A percentile compares a stretch with the other conserved stretches of the same genome.
phyloP scores from a whole-genome alignment of 2,888 invertebrate species.

The Leucoma salicis region DNA sequence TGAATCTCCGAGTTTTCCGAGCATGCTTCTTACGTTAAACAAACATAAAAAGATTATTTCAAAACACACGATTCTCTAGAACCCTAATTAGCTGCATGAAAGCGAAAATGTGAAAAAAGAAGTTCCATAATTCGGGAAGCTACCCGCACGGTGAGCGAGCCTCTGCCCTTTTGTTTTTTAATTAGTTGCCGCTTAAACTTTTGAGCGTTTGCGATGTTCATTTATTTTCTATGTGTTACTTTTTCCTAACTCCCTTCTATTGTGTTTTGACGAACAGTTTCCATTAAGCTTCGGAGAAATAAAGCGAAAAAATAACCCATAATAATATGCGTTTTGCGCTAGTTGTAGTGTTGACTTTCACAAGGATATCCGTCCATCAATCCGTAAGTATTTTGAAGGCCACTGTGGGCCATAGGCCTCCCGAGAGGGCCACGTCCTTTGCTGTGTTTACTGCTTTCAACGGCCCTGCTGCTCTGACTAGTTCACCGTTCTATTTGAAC shows the following conservation, averaged over 20 bases:
- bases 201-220: conserved; percentile 56
- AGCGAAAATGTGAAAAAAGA: conserved; percentile 63
- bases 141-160: conserved; percentile 54
- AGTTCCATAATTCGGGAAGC: conserved; percentile 66
- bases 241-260: conserved; percentile 17
- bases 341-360: too few species aligned
- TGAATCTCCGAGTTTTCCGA: too few species aligned
- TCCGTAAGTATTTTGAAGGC: too few species aligned
- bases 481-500: too few species aligned
- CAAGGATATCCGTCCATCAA: too few species aligned
- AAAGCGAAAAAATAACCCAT: not conserved
- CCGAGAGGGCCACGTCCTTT: too few species aligned
- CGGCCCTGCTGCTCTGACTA: too few species aligned
- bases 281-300: conserved; percentile 13
- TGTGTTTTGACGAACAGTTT: conserved; percentile 24
- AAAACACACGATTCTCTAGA: conserved; percentile 59
- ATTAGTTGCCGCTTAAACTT: conserved; percentile 74
- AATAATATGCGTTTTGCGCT: too few species aligned
- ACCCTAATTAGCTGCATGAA: conserved; percentile 72
- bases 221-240: conserved; percentile 45
- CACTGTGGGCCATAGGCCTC: too few species aligned
- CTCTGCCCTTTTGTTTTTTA: conserved; percentile 68
- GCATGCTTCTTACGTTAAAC: too few species aligned
- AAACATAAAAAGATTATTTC: conserved; percentile 13
- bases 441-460: too few species aligned